Evolutionary conservation across 2,113 vertebrate genomes (phyloP), one percentile per base, ranked within the genome.

Genomic region (Pluvianellus socialis): DNA sequence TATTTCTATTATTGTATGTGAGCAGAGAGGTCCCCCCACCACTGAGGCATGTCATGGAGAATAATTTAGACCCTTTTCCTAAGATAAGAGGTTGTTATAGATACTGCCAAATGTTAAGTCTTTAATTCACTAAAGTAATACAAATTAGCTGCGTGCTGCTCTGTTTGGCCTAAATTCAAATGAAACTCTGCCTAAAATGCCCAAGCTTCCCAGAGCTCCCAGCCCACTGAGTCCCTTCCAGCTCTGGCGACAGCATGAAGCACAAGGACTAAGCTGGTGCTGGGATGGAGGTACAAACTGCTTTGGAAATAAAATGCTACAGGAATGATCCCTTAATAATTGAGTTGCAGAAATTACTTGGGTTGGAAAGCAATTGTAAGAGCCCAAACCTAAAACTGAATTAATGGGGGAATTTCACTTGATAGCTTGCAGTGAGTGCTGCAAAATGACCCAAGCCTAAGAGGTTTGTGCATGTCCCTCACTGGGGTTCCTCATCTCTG

Each of bases 151-250:
- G 17, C 30, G 26, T 61, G 35, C 53, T 81, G 59, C 38, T 91
- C 62, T 71, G 10, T 88, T 89, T 90, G 59, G 58, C 84, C 74
- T 93, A 66, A 94, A 94, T 87, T 88, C 84, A 71, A 50, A 68
- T 1, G 3, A 45, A 81, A 49, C 10, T 87, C n/a, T 79, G 27
- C 70, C 86, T 82, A 21, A 85, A 87, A 76, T 0, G 2, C 24
- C 32, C 4, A 1, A 81, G 47, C 28, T 81, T 82, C 26, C 21
- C 4, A 1, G 18, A 88, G 4, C 11, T 92, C 32, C 24, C 56
- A 50, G 13, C 14, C 20, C 18, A 22, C 35, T 2, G 2, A 23
- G 7, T 75, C 23, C 16, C 21, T 79, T 19, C 74, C 3, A 1
- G 45, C 49, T 86, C 20, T 5, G 3, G 26, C 23, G 10, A 17